Conservation (phyloP, 2,888 invertebrate genomes). For the Chrysolina oricalcia region DNA sequence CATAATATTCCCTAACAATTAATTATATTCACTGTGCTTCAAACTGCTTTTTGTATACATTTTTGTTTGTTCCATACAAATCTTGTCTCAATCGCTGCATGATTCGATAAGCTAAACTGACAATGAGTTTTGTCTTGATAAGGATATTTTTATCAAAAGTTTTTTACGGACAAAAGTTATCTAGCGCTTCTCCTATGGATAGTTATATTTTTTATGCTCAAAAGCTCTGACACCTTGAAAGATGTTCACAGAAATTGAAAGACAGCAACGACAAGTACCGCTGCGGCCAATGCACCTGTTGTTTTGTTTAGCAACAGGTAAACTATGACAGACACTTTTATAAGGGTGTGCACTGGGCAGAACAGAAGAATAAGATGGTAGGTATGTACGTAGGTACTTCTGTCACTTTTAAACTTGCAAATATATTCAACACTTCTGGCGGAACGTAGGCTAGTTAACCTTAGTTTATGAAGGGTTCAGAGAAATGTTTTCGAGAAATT, state of each 20-base stretch:
- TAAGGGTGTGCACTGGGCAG: conserved; percentile 38
- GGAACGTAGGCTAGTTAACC: conserved; percentile 29
- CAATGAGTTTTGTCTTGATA: no score
- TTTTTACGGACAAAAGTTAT: background rate
- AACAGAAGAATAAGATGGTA: conserved; percentile 34
- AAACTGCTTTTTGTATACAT: no score
- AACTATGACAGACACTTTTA: conserved; percentile 47
- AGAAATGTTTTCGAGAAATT: conserved; percentile 15
- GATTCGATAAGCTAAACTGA: no score
- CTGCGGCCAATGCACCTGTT: conserved; percentile 38
- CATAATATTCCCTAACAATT: no score
- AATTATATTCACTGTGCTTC: no score
- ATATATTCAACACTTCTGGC: conserved; percentile 38
- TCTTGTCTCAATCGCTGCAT: no score
- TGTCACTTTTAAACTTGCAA: conserved; percentile 39
- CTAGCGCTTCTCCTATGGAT: background rate
- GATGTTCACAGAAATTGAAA: conserved; percentile 1
- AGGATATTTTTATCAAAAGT: no score
- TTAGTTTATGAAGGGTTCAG: conserved; percentile 29
- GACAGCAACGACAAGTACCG: conserved; percentile 18
- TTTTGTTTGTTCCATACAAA: no score
- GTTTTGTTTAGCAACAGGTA: conserved; percentile 41
- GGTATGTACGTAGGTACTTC: conserved; percentile 36
- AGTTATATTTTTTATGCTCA: background rate
- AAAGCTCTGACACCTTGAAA: background rate